phyloP scores from a whole-genome alignment of 2,888 invertebrate species.

The Drosophila fungiperda region DNA sequence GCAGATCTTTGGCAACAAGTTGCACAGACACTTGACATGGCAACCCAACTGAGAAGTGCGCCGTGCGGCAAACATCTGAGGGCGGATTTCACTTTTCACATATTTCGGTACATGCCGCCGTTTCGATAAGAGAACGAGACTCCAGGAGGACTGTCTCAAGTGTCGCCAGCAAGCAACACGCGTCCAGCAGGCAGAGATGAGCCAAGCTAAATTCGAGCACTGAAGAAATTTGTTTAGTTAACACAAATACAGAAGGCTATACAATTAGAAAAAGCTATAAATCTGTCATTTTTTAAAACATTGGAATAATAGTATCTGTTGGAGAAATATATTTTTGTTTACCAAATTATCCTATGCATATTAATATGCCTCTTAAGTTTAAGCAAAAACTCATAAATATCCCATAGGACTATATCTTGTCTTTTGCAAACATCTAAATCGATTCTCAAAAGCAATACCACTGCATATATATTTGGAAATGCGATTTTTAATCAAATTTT shows the following conservation, averaged over 20 bases:
- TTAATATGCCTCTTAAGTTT: not conserved
- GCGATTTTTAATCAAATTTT: not conserved
- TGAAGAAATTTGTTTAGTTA: not conserved
- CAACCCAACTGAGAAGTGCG: conserved; percentile 11
- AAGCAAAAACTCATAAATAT: not conserved
- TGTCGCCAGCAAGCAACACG: conserved; percentile 37
- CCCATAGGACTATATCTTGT: not conserved
- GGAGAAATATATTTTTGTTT: not conserved
- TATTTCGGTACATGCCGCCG: conserved; percentile 48
- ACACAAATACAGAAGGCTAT: not conserved
- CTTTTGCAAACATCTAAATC: not conserved
- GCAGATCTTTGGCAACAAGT: conserved; percentile 36
- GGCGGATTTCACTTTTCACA: conserved; percentile 44
- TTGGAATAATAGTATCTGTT: not conserved
- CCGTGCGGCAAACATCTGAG: conserved; percentile 51
- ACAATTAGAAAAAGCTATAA: not conserved
- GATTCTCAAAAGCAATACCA: not conserved
- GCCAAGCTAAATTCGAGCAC: conserved; percentile 9
- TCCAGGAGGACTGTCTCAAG: conserved; percentile 29
- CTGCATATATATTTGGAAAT: not conserved
- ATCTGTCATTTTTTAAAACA: too few relatives aligned
- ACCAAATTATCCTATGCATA: not conserved
- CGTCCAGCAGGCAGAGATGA: conserved; percentile 24
- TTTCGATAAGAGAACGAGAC: conserved; percentile 42
- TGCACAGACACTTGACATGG: conserved; percentile 59